Base-by-base conservation (phyloP, 1,140 invertebrate genomes). In the Ylistrum balloti region DNA sequence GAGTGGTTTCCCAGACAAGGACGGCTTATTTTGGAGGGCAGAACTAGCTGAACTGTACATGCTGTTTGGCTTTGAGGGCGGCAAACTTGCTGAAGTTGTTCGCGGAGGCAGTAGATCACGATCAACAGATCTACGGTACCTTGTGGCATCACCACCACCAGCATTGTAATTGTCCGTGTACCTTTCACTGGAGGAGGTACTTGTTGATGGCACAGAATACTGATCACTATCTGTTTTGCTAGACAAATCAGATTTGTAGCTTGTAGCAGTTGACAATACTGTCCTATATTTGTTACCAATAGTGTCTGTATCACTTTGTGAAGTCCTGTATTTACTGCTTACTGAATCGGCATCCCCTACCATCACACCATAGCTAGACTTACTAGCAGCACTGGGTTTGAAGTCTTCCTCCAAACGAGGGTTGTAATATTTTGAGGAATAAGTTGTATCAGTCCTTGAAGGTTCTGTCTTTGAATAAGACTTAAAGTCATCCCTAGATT, bases 1-100 rank as follows among this genome's bases (percentile, higher is more conserved):
- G 56, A 91, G 41, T 11, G 90, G 90, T 87, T 41, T 89, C n/a
- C 56, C 56, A 7, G 56, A 74, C 56, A 74, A 74, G 22, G 56
- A 74, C 28, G 56, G 56, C 56, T 74, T 74, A 5, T 74, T 74
- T 9, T 9, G 56, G 22, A 74, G 56, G 17, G 85, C 22, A 35
- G 85, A 48, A 38, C 48, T 28, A 22, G 90, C 74, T 34, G 74
- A 89, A n/a, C 33, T 28, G 74, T 89, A 85, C 33, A 74, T 2
- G 28, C 33, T 85, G n/a, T n/a, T 35, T 1, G 88, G 88, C n/a
- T 45, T 48, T 10, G 85, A 34, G 22, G 90, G 56, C 28, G 33
- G 85, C 3, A 48, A 5, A 88, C 48, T 20, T 88, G 33, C 20
- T 28, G 90, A 45, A 33, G 48, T 41, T 22, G 90, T 9, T 74